Evolutionary conservation across 2,888 invertebrate species (phyloP).

Genomic region (Exephanes ischioxanthus): DNA sequence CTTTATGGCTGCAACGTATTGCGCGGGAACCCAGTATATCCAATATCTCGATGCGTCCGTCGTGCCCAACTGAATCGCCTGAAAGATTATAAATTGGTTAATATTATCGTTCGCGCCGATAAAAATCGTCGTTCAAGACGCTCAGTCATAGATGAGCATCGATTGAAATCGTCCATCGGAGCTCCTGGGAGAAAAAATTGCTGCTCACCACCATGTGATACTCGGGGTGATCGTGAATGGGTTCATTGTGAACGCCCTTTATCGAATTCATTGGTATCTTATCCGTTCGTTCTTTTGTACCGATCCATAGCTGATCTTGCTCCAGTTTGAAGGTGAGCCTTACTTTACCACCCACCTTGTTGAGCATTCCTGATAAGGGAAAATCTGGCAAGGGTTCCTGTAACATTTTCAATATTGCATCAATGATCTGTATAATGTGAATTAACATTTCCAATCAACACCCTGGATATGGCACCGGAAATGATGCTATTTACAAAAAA

Average conservation of each 20-base stretch:
- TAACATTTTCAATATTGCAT: constrained; percentile 67
- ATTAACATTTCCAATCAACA: constrained; percentile 10
- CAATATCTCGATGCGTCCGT: constrained; percentile 97
- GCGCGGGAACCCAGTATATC: constrained; percentile 98
- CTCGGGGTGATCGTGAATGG: constrained; percentile 95
- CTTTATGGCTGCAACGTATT: constrained; percentile 95
- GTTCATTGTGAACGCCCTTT: constrained; percentile 92
- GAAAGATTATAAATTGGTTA: constrained; percentile 70
- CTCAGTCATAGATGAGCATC: not conserved
- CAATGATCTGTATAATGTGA: not conserved
- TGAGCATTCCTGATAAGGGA: constrained; percentile 95
- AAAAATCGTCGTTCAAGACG: not conserved
- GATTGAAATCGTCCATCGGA: not conserved
- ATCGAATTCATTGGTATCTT: constrained; percentile 96
- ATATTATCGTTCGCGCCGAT: not conserved
- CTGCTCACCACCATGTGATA: constrained; percentile 94
- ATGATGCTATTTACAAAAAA: not conserved
- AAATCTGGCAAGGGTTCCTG: constrained; percentile 93
- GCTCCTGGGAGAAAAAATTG: not conserved
- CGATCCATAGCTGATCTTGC: constrained; percentile 95
- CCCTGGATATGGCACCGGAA: not conserved
- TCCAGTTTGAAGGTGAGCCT: constrained; percentile 96
- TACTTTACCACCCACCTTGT: constrained; percentile 95
- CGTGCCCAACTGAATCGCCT: constrained; percentile 95
- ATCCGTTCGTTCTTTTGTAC: constrained; percentile 96